Conservation (phyloP, 2,113 vertebrate genomes). For the Gymnocephalus cernua region DNA sequence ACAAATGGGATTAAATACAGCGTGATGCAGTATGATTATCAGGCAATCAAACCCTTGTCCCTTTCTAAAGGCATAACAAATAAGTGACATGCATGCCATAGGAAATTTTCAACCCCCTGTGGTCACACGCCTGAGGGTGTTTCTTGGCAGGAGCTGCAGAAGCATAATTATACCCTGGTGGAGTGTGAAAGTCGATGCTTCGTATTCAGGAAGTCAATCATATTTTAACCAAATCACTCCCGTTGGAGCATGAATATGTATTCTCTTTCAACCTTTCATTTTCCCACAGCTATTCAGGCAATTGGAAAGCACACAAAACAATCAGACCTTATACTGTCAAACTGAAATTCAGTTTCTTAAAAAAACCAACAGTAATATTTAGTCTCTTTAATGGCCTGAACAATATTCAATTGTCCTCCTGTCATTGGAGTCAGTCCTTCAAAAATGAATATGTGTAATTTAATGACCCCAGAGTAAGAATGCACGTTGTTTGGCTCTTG, state of each 20-base stretch:
- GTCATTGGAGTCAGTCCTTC: constrained; percentile 17
- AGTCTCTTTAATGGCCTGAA: constrained; percentile 22
- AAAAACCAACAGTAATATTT: constrained; percentile 19
- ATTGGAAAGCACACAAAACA: constrained; percentile 53
- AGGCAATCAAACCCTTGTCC: constrained; percentile 27
- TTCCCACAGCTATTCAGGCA: constrained; percentile 40
- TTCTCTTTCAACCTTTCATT: constrained; percentile 43
- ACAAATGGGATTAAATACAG: constrained; percentile 45
- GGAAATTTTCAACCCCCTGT: constrained; percentile 40
- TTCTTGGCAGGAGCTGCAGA: constrained; percentile 54
- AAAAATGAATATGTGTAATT: constrained; percentile 23
- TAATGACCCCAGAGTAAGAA: constrained; percentile 12
- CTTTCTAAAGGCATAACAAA: constrained; percentile 22
- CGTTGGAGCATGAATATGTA: constrained; percentile 41
- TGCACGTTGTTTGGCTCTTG: background rate
- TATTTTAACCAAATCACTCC: constrained; percentile 60
- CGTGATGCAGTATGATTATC: constrained; percentile 18
- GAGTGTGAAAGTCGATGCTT: constrained; percentile 68
- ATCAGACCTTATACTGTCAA: constrained; percentile 12
- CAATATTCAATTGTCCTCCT: constrained; percentile 31
- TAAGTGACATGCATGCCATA: constrained; percentile 53
- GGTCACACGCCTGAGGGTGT: constrained; percentile 49
- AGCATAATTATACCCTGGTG: constrained; percentile 68
- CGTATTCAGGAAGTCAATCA: constrained; percentile 70
- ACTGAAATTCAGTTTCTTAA: constrained; percentile 7